Evolutionary conservation across 1,140 invertebrate species (phyloP).

Genomic region (Euura lappo): DNA sequence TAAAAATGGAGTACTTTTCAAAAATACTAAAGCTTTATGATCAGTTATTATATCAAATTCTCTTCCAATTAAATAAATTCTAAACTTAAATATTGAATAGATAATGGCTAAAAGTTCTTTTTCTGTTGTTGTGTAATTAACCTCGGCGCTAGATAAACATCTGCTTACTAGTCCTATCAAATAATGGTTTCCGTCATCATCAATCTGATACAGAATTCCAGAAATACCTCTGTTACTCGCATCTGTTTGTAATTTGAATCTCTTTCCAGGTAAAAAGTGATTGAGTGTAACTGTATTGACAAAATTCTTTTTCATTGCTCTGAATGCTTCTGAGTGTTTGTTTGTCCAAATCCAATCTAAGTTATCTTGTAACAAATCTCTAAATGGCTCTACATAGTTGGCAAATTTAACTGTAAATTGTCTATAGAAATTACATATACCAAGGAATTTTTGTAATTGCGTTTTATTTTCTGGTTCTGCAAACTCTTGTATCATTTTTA

Average conservation of each 20-base stretch:
- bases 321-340: conserved; percentile 11
- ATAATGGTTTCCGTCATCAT: not conserved
- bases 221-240: conserved; percentile 9
- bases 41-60: conserved; percentile 17
- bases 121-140: conserved; percentile 22
- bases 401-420: conserved; percentile 37
- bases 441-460: conserved; percentile 45
- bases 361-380: conserved; percentile 26
- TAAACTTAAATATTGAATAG: conserved; percentile 20
- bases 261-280: conserved; percentile 7
- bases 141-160: conserved; percentile 13
- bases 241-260: not conserved
- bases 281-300: not conserved
- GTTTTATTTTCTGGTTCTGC: conserved; percentile 38
- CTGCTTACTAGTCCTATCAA: conserved; percentile 22
- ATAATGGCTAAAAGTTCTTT: conserved; percentile 26
- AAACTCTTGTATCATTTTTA: conserved; percentile 41
- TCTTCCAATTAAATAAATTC: conserved; percentile 15
- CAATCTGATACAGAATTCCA: not conserved
- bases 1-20: conserved; percentile 11
- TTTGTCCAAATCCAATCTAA: conserved; percentile 14
- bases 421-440: conserved; percentile 45
- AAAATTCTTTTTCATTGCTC: conserved; percentile 19
- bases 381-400: conserved; percentile 27
- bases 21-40: not conserved